Conservation (phyloP, 2,113 vertebrate genomes). For the Heterocephalus glaber region DNA sequence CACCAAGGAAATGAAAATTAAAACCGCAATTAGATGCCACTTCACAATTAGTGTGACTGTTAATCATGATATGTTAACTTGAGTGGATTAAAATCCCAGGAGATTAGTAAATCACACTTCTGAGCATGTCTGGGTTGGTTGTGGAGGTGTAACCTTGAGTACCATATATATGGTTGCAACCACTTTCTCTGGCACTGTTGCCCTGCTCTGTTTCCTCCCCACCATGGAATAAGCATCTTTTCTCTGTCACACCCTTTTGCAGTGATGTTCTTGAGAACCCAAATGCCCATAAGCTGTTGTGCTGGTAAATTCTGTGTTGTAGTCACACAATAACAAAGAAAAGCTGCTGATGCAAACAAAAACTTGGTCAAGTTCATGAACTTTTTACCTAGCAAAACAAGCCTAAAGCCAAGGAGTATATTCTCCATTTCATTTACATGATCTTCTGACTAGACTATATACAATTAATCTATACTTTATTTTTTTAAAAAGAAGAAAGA, state of each 20-base stretch:
- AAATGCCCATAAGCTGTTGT: background rate
- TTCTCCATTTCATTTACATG: background rate
- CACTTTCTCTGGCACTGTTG: background rate
- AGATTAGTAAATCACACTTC: background rate
- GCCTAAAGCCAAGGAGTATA: background rate
- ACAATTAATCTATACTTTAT: background rate
- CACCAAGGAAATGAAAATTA: constrained; percentile 11
- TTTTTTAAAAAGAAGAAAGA: background rate
- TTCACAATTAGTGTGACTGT: background rate
- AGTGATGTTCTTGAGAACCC: background rate
- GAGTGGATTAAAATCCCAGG: background rate
- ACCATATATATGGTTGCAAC: background rate
- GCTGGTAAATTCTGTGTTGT: constrained; percentile 7
- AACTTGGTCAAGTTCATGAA: background rate
- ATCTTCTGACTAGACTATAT: background rate
- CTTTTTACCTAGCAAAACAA: constrained; percentile 8
- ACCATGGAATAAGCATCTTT: background rate
- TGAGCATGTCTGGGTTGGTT: background rate
- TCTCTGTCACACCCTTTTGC: background rate
- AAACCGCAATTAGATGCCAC: background rate
- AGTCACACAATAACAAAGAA: background rate
- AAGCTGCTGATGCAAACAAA: constrained; percentile 20
- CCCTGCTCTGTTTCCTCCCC: background rate
- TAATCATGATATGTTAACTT: background rate
- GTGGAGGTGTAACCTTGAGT: background rate